Evolutionary conservation across 2,113 vertebrate genomes (phyloP).

Genomic region (Macheiramphus alcinus): DNA sequence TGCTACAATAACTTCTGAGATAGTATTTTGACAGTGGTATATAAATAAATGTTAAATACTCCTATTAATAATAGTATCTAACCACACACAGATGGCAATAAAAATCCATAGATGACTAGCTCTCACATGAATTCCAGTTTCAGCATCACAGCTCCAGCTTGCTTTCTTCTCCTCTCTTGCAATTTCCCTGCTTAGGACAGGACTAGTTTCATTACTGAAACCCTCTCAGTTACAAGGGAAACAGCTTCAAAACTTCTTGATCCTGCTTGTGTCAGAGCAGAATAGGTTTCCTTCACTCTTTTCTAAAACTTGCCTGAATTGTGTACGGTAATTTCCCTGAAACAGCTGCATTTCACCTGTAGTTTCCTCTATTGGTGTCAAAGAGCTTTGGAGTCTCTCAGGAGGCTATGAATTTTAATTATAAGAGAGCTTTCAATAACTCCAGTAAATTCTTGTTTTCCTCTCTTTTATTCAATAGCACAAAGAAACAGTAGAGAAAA

Average conservation of each 20-base stretch:
- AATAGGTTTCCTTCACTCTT: not conserved
- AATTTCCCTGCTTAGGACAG: not conserved
- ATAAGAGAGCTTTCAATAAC: not conserved
- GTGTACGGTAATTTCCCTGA: not conserved
- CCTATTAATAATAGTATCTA: not conserved
- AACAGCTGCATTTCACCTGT: not conserved
- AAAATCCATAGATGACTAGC: not conserved
- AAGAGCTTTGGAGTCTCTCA: not conserved
- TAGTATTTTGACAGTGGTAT: not conserved
- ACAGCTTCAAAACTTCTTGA: not conserved
- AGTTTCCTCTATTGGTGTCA: not conserved
- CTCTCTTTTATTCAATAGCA: not conserved
- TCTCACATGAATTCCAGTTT: not conserved
- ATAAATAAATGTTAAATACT: not conserved
- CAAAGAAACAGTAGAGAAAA: not conserved
- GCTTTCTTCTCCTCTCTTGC: not conserved
- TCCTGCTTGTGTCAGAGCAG: not conserved
- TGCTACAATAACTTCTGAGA: not conserved
- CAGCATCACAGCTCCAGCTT: not conserved
- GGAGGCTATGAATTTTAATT: not conserved
- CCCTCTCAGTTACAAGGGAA: not conserved
- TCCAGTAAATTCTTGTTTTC: not conserved
- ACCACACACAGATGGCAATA: not conserved
- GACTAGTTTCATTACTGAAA: not conserved
- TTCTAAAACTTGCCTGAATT: not conserved